phyloP scores from a whole-genome alignment of 2,797 vertebrate genomes.

The Cryptoblepharus egeriae region DNA sequence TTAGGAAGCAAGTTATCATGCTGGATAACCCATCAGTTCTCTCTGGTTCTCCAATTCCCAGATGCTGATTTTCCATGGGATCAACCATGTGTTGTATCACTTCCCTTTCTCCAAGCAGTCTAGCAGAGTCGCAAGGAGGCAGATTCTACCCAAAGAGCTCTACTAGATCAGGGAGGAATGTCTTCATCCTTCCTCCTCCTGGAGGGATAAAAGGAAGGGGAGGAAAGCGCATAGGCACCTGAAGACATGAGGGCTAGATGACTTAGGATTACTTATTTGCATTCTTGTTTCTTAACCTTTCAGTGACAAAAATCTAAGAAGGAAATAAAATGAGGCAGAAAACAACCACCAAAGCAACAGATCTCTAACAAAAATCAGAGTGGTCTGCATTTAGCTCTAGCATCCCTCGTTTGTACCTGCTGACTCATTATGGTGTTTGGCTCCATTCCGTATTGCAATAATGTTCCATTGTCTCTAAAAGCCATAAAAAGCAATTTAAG shows the following conservation, averaged over 20 bases:
- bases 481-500: conserved; percentile 37
- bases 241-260: background rate
- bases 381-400: background rate
- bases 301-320: background rate
- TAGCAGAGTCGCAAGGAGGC: background rate
- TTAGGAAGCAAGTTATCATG: background rate
- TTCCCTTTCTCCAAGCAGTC: background rate
- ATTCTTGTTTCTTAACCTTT: background rate
- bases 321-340: background rate
- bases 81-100: too few relatives aligned
- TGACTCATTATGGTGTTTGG: background rate
- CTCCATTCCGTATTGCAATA: conserved; percentile 38
- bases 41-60: background rate
- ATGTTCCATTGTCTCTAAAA: background rate
- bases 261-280: background rate
- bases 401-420: fast-evolving
- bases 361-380: background rate
- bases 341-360: background rate
- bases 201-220: background rate
- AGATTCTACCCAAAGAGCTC: background rate
- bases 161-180: background rate
- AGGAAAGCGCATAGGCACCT: too few relatives aligned
- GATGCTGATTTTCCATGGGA: background rate
- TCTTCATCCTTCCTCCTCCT: background rate
- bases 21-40: background rate